Percentiles rank a stretch among this genome's conserved stretches.
These are phyloP conservation scores for Probosciger aterrimus DNA, from an alignment of 2,113 vertebrate species.

Conservation along the genomic window DNA sequence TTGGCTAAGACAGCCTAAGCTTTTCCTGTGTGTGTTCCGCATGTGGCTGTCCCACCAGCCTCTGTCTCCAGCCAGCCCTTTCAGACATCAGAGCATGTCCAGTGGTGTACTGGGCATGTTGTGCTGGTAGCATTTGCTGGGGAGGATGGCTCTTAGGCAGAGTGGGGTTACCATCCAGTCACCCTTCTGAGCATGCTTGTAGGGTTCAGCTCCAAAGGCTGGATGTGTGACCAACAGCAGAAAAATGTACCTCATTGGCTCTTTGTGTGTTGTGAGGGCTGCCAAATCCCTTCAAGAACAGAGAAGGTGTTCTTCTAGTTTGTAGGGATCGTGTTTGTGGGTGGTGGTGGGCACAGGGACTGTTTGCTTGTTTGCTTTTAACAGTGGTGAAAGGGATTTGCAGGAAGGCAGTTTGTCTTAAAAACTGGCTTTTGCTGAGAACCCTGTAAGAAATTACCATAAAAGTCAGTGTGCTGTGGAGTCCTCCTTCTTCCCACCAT, in stretches of 20 bases:
- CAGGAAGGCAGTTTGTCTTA: neutral
- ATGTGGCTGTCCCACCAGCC: fast-evolving
- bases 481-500: slow-evolving; percentile 9
- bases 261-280: neutral
- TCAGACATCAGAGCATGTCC: fast-evolving
- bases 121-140: neutral
- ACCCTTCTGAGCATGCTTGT: too few relatives aligned
- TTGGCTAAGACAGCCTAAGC: neutral
- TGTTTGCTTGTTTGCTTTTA: neutral
- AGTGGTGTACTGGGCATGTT: fast-evolving
- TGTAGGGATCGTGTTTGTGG: neutral
- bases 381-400: neutral
- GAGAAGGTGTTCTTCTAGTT: neutral
- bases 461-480: slow-evolving; percentile 6
- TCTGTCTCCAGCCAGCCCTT: fast-evolving
- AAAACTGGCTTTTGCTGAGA: neutral
- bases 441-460: neutral
- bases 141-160: neutral
- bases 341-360: neutral
- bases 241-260: fast-evolving
- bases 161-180: too few relatives aligned
- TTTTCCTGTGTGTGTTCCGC: neutral
- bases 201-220: neutral
- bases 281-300: neutral
- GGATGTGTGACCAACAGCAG: neutral